Conservation (phyloP, 1,140 invertebrate genomes). For the Hyphantria cunea region DNA sequence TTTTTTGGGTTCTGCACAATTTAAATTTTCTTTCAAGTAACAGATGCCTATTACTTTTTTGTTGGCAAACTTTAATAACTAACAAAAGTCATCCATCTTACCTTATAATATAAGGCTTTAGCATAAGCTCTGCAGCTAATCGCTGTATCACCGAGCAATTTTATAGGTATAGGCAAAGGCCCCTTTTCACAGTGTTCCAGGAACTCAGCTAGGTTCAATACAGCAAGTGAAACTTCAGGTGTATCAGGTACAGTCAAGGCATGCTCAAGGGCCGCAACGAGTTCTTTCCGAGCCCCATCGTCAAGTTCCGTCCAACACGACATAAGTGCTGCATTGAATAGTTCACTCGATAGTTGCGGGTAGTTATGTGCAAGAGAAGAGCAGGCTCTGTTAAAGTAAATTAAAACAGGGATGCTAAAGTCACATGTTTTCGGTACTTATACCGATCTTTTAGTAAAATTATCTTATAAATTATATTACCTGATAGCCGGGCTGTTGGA, state of each 20-base stretch:
- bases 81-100: constrained; percentile 33
- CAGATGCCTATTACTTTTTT: too few species aligned
- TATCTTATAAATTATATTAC: too few species aligned
- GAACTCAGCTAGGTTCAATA: constrained; percentile 98
- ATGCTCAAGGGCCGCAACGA: constrained; percentile 93
- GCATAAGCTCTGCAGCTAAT: constrained; percentile 94
- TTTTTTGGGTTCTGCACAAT: too few species aligned
- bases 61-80: constrained; percentile 7
- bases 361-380: constrained; percentile 96
- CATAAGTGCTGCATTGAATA: constrained; percentile 99
- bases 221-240: constrained; percentile 97
- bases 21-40: too few species aligned
- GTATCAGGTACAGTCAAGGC: constrained; percentile 95
- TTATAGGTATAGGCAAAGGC: constrained; percentile 93
- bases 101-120: constrained; percentile 98
- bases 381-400: constrained; percentile 86
- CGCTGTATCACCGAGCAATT: constrained; percentile 90
- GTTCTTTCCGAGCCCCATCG: constrained; percentile 90
- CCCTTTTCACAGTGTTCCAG: constrained; percentile 99
- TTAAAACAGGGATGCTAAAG: neutral
- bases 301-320: constrained; percentile 98
- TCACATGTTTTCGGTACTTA: neutral
- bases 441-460: too few species aligned
- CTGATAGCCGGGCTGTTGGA: constrained; percentile 96
- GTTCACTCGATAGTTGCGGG: constrained; percentile 94